Conservation (phyloP, 2,888 invertebrate genomes). For the Coenonympha arcania region DNA sequence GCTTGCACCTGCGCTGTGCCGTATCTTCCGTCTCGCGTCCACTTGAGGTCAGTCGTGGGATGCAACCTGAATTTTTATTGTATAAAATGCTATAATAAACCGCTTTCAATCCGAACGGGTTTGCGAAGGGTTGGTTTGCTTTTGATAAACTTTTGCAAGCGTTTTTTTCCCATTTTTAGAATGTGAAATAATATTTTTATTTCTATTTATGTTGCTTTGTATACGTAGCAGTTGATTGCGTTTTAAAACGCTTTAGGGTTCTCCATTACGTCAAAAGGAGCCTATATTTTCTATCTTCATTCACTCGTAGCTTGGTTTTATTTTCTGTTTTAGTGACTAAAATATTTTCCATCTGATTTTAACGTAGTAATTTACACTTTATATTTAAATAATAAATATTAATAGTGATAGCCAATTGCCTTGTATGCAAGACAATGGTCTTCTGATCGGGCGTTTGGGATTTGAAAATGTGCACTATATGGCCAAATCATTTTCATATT, state of each 20-base stretch:
- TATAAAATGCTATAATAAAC: slow-evolving; percentile 42
- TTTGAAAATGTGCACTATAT: too few relatives aligned
- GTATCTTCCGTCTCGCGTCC: slow-evolving; percentile 43
- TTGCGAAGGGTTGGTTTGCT: slow-evolving; percentile 30
- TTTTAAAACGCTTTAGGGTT: slow-evolving; percentile 18
- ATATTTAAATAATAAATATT: neutral
- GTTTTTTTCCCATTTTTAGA: slow-evolving; percentile 28
- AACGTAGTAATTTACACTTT: neutral
- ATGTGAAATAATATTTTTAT: slow-evolving; percentile 30
- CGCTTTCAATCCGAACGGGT: slow-evolving; percentile 29
- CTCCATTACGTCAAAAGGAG: slow-evolving; percentile 10
- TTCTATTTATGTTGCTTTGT: slow-evolving; percentile 28
- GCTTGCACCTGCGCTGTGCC: slow-evolving; percentile 32
- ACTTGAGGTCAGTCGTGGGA: slow-evolving; percentile 49
- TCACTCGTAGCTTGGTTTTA: neutral
- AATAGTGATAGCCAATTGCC: too few relatives aligned
- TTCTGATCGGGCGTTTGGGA: too few relatives aligned
- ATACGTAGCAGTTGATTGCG: slow-evolving; percentile 21
- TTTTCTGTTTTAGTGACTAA: neutral
- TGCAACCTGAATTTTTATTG: slow-evolving; percentile 58
- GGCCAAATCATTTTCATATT: too few relatives aligned
- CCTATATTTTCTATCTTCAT: slow-evolving; percentile 5
- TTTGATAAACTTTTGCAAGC: slow-evolving; percentile 31
- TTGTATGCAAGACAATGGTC: too few relatives aligned
- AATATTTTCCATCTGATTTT: neutral